A percentile compares a stretch with the other conserved stretches of the same genome.
phyloP scores from a whole-genome alignment of 2,113 vertebrate species.

The Sylvietta virens region DNA sequence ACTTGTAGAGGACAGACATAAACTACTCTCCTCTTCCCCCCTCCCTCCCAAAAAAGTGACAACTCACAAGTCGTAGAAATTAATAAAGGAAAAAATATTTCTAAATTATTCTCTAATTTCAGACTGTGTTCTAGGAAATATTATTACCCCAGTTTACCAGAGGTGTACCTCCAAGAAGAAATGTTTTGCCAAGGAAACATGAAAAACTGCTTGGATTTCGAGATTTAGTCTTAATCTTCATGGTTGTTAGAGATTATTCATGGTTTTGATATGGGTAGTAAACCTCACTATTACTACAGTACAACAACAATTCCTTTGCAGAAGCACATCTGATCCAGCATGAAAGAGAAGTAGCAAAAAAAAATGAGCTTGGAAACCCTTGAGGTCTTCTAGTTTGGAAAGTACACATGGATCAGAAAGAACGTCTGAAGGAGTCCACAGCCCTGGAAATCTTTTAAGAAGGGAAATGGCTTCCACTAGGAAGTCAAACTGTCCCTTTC shows the following conservation, averaged over 20 bases:
- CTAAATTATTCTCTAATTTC: background rate
- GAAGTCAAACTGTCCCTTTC: background rate
- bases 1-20: background rate
- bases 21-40: background rate
- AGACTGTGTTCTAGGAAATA: background rate
- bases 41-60: fast-evolving
- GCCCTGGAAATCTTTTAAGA: background rate
- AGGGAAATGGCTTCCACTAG: background rate
- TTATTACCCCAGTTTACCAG: background rate
- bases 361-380: background rate
- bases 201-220: background rate
- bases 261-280: background rate
- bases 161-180: background rate
- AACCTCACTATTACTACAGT: background rate
- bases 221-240: background rate
- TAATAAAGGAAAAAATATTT: background rate
- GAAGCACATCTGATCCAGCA: background rate
- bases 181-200: background rate
- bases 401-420: background rate
- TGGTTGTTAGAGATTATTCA: background rate
- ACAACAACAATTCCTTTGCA: background rate
- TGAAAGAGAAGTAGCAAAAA: background rate
- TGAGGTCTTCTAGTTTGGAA: background rate
- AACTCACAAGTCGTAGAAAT: background rate
- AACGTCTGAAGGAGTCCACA: background rate